These are phyloP conservation scores for Oreohelix idahoensis DNA, from an alignment of 1,140 invertebrate species.

Conservation along the genomic window DNA sequence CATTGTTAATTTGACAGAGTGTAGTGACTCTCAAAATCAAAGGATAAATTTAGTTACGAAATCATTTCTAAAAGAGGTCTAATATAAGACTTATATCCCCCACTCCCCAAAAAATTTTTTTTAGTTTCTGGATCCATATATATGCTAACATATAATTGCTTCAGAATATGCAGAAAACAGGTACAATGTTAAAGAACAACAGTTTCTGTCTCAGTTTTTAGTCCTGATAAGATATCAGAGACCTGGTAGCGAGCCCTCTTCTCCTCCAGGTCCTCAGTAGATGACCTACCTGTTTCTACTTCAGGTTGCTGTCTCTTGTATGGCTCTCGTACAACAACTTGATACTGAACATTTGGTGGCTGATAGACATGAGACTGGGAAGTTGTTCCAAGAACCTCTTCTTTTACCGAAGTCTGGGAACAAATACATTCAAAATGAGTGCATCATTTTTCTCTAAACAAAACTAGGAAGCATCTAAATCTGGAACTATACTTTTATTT, in stretches of 20 bases:
- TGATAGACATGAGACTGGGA: neutral
- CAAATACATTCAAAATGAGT: neutral
- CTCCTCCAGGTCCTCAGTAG: neutral
- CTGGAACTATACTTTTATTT: no score
- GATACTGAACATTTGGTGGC: neutral
- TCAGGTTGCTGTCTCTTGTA: neutral
- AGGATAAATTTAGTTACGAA: no score
- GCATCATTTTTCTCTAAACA: no score
- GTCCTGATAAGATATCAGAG: neutral
- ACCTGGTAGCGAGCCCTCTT: constrained; percentile 14
- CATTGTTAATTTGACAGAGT: no score
- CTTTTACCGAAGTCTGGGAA: neutral
- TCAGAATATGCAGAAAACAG: no score
- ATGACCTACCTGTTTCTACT: neutral
- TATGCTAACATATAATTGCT: no score
- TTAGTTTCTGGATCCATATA: no score
- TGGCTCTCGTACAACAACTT: constrained; percentile 21
- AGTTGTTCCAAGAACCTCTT: neutral
- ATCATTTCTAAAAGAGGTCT: no score
- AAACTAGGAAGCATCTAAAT: no score
- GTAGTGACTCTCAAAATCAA: no score
- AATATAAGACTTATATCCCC: no score
- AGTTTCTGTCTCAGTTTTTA: neutral
- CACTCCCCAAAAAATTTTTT: no score
- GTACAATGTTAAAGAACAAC: neutral